phyloP scores from a whole-genome alignment of 2,113 vertebrate genomes.

The Microtus oregoni region DNA sequence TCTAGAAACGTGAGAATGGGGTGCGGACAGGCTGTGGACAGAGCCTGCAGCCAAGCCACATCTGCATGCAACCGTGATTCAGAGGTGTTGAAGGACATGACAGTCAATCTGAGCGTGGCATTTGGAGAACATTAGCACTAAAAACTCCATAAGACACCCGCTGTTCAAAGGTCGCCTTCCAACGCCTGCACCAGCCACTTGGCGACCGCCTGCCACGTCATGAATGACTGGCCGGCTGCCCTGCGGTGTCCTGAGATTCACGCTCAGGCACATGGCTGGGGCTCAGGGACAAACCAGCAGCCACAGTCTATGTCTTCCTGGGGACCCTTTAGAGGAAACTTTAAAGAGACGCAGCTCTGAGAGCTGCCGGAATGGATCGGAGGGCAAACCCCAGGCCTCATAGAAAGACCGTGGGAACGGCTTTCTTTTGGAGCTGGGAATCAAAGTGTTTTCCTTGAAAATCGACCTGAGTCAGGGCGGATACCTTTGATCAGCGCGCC shows the following conservation, averaged over 20 bases:
- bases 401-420: slow-evolving; percentile 48
- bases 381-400: not conserved
- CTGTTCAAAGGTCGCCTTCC: not conserved
- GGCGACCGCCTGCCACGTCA: not conserved
- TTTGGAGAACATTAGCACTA: not conserved
- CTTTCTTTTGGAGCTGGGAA: slow-evolving; percentile 33
- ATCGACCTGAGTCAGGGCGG: not conserved
- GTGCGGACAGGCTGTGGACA: not conserved
- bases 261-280: not conserved
- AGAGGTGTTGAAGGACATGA: slow-evolving; percentile 8
- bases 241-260: not conserved
- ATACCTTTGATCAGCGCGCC: slow-evolving; percentile 54
- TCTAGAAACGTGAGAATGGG: not conserved
- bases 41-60: not conserved
- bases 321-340: not conserved
- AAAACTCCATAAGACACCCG: not conserved
- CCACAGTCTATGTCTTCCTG: not conserved
- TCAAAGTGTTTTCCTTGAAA: slow-evolving; percentile 65
- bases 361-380: not conserved
- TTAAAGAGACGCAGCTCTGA: not conserved
- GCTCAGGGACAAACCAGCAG: not conserved
- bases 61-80: not conserved
- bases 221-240: accelerated
- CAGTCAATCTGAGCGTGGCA: not conserved
- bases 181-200: not conserved